A percentile compares a stretch with the other conserved stretches of the same genome.
These are phyloP conservation scores for Cavia porcellus DNA, from an alignment of 2,113 vertebrate species.

Conservation along the genomic window DNA sequence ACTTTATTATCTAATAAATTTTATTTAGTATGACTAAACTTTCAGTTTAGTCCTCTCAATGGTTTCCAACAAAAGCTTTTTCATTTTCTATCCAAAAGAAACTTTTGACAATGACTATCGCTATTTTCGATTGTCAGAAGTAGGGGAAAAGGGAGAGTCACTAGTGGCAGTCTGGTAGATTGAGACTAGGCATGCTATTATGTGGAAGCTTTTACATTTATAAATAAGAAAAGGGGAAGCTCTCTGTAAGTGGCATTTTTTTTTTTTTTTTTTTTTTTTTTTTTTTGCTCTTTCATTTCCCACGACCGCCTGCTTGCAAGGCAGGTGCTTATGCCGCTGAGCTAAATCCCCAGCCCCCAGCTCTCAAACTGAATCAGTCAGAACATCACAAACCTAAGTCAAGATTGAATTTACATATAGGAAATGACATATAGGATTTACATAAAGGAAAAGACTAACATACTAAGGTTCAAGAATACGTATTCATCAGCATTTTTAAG, in stretches of 20 bases:
- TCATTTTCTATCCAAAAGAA: neutral
- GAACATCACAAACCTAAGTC: slow-evolving; percentile 26
- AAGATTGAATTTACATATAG: slow-evolving; percentile 1
- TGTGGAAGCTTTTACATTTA: neutral
- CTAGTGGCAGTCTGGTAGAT: neutral
- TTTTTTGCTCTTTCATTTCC: too few relatives aligned
- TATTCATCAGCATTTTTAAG: neutral
- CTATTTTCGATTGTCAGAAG: neutral
- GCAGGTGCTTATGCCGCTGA: too few relatives aligned
- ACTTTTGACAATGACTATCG: neutral
- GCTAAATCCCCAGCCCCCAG: too few relatives aligned
- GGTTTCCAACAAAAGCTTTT: neutral
- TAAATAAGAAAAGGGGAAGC: neutral
- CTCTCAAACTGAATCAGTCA: neutral
- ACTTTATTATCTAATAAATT: slow-evolving; percentile 41
- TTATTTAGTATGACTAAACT: neutral
- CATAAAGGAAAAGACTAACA: neutral
- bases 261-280: too few relatives aligned
- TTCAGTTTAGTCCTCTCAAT: neutral
- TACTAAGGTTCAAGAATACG: neutral
- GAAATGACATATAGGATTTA: neutral
- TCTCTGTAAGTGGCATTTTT: neutral
- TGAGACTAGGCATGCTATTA: neutral
- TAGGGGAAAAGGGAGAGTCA: neutral
- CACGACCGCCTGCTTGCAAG: too few relatives aligned